Evolutionary conservation across 2,888 invertebrate genomes (phyloP).

Genomic region (Netelia inedita): DNA sequence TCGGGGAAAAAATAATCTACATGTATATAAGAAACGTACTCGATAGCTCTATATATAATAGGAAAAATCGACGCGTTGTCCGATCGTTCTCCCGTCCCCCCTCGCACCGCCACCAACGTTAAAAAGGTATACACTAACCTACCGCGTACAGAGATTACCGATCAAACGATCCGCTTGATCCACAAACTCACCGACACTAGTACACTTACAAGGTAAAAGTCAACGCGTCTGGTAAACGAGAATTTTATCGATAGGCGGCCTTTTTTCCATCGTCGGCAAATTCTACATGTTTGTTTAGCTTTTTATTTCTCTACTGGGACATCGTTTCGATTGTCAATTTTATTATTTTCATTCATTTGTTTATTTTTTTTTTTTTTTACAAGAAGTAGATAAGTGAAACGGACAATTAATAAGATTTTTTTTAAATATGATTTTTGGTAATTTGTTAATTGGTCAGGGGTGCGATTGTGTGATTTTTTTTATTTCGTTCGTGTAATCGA

Average conservation of each 20-base stretch:
- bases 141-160: conserved; percentile 72
- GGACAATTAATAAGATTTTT: not conserved
- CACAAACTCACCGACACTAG: conserved; percentile 34
- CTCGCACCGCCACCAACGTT: conserved; percentile 7
- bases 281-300: conserved; percentile 14
- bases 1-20: conserved; percentile 58
- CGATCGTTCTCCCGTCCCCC: conserved; percentile 5
- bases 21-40: not conserved
- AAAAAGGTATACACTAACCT: conserved; percentile 65
- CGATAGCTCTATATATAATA: not conserved
- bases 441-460: no score
- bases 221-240: conserved; percentile 26
- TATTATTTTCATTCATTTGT: not conserved
- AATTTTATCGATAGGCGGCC: conserved; percentile 44
- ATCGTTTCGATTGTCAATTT: not conserved
- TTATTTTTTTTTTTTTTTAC: not conserved
- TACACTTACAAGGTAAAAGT: conserved; percentile 7
- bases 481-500: not conserved
- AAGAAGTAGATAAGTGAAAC: not conserved
- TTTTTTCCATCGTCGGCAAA: conserved; percentile 16
- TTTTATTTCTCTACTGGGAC: conserved; percentile 10
- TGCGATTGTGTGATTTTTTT: no score
- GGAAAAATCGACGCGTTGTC: conserved; percentile 46
- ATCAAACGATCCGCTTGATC: conserved; percentile 72
- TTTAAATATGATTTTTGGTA: no score